These are phyloP conservation scores for Spisula solida DNA, from an alignment of 2,888 invertebrate genomes.

Conservation along the genomic window DNA sequence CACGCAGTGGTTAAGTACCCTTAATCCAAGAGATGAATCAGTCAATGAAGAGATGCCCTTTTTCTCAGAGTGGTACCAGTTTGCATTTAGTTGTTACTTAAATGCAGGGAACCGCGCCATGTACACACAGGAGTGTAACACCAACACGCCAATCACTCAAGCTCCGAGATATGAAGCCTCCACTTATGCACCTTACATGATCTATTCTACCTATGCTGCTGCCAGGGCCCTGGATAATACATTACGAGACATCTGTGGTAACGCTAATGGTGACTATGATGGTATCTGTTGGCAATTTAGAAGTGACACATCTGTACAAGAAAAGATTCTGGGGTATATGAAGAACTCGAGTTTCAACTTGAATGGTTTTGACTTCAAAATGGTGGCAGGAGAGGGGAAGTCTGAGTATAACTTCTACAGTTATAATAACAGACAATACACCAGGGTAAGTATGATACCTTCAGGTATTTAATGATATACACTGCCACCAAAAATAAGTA, in stretches of 20 bases:
- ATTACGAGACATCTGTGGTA: slow-evolving; percentile 79
- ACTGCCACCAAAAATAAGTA: no score
- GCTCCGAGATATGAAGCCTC: slow-evolving; percentile 64
- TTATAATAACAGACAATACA: slow-evolving; percentile 66
- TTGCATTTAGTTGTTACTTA: slow-evolving; percentile 80
- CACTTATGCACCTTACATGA: slow-evolving; percentile 73
- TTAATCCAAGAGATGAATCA: slow-evolving; percentile 56
- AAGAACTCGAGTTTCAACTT: slow-evolving; percentile 56
- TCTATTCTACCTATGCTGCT: slow-evolving; percentile 84
- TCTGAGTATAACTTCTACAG: slow-evolving; percentile 73
- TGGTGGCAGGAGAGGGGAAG: slow-evolving; percentile 75
- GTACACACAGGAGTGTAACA: slow-evolving; percentile 71
- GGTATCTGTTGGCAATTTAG: slow-evolving; percentile 77
- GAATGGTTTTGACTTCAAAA: slow-evolving; percentile 62
- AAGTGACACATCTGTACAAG: slow-evolving; percentile 48
- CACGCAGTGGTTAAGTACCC: slow-evolving; percentile 68
- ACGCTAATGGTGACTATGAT: slow-evolving; percentile 57
- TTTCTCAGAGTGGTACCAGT: slow-evolving; percentile 81
- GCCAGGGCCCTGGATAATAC: slow-evolving; percentile 85
- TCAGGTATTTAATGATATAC: neutral
- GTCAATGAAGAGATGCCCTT: slow-evolving; percentile 72
- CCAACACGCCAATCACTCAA: slow-evolving; percentile 55
- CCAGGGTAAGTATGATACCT: slow-evolving; percentile 61
- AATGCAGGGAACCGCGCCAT: slow-evolving; percentile 70
- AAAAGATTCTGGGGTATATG: slow-evolving; percentile 66